Evolutionary conservation across 92 coral and sea anemone genomes (phyloP), one percentile per base, ranked within the genome.

Genomic region (Heliopora coerulea): DNA sequence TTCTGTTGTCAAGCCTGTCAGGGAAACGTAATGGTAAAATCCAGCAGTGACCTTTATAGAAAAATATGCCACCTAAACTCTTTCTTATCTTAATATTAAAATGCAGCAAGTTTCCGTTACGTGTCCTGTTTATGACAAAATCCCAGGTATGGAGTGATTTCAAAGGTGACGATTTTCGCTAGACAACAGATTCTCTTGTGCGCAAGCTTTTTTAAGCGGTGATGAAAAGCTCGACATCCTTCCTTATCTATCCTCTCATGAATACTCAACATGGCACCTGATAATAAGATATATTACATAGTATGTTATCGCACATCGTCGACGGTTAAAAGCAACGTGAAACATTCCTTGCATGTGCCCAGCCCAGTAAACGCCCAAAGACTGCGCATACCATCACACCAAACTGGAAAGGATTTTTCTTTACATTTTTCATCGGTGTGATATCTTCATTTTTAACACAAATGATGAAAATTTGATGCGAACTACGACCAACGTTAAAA

Each of bases 311-410:
- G 29, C 34, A 31, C 1, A 26, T 49, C 17, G 35, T 42, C 59
- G 54, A 39, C 23, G 50, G 50, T 30, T 49, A 52, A 52, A 70
- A 24, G 19, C 77, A 4, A 54, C 26, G 52, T 54, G 20, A 70
- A 54, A 33, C 57, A 70, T 70, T 54, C 54, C 35, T 49, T 70
- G 35, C 77, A 70, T 50, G 77, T 32, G 77, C 63, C 77, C 62
- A 9, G 25, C 77, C 77, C 32, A 6, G 46, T n/a, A 34, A 50
- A 54, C 62, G 39, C 49, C 32, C 29, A 8, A 66, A n/a, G 39
- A 42, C 20, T 5, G 28, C 72, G 35, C n/a, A 18, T 32, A 20
- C 49, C 12, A 12, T 32, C 25, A 62, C 13, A 18, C 13, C 13
- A n/a, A 0, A 1, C 20, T 35, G 20, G 21, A 14, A 27, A 14